These are phyloP conservation scores for Mamestra configurata DNA, from an alignment of 1,140 invertebrate genomes.

Conservation along the genomic window DNA sequence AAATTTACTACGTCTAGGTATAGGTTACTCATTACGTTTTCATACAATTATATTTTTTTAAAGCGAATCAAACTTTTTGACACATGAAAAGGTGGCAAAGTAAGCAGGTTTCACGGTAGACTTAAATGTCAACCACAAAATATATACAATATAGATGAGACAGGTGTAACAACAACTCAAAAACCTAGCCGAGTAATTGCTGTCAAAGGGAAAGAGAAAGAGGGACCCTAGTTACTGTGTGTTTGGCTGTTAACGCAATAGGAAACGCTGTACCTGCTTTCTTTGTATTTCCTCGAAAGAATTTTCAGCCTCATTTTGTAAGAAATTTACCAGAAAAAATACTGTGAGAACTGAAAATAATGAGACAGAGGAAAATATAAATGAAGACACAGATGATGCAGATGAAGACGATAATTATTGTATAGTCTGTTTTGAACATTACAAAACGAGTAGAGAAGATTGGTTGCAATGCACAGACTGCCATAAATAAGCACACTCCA, in stretches of 20 bases:
- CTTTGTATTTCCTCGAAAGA: constrained; percentile 78
- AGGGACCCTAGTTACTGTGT: constrained; percentile 81
- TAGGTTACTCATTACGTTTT: no score
- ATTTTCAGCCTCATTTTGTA: background rate
- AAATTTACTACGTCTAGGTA: no score
- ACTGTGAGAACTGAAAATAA: background rate
- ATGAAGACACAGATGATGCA: background rate
- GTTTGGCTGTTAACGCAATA: constrained; percentile 71
- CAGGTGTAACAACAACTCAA: constrained; percentile 84
- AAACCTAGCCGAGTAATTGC: constrained; percentile 71
- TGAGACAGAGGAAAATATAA: background rate
- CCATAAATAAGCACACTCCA: no score
- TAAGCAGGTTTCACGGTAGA: no score
- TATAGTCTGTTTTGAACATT: no score
- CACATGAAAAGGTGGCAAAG: no score
- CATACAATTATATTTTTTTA: no score
- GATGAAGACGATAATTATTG: no score
- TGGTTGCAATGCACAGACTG: no score
- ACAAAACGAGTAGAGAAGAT: no score
- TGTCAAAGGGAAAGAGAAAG: constrained; percentile 80
- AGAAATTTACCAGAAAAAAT: background rate
- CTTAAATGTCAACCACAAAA: no score
- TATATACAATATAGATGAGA: constrained; percentile 47
- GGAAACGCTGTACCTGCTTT: constrained; percentile 79
- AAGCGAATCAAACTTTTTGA: no score